Conservation (phyloP, 2,797 vertebrate species). For the Chaunax sp. region DNA sequence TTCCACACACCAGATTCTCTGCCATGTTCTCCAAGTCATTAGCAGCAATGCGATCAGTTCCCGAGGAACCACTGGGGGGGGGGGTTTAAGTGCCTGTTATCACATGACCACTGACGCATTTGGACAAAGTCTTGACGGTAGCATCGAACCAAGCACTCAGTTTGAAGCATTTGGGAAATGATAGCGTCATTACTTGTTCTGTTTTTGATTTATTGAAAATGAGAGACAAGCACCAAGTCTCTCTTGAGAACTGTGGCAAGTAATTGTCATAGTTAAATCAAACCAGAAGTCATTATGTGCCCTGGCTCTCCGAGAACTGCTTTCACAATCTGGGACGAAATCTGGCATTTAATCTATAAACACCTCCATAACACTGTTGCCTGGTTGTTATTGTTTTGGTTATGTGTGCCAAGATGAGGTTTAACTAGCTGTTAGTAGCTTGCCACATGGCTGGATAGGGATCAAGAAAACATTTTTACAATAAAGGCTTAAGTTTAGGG, state of each 20-base stretch:
- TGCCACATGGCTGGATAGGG: conserved; percentile 15
- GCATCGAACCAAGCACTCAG: background rate
- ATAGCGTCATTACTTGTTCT: conserved; percentile 25
- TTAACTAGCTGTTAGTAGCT: conserved; percentile 21
- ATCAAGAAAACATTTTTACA: conserved; percentile 27
- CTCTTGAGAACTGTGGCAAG: conserved; percentile 50
- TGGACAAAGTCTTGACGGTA: conserved; percentile 18
- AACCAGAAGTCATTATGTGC: conserved; percentile 49
- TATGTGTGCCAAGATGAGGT: conserved; percentile 28
- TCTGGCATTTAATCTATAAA: conserved; percentile 40
- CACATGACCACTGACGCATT: conserved; percentile 32
- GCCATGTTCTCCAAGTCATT: conserved; percentile 43
- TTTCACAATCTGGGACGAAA: conserved; percentile 44
- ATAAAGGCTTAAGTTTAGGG: conserved; percentile 17
- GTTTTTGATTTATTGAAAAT: conserved; percentile 37
- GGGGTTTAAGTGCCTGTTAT: conserved; percentile 34
- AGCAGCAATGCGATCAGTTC: conserved; percentile 44
- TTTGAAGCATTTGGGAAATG: conserved; percentile 24
- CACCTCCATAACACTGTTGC: conserved; percentile 49
- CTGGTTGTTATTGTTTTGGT: conserved; percentile 54
- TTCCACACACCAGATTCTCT: conserved; percentile 56
- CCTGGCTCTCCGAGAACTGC: conserved; percentile 31
- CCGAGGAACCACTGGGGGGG: conserved; percentile 39
- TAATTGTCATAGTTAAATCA: conserved; percentile 56
- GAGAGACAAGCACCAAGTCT: conserved; percentile 25